These are phyloP conservation scores for Digitonthophagus gazella DNA, from an alignment of 2,888 invertebrate genomes.

Conservation along the genomic window DNA sequence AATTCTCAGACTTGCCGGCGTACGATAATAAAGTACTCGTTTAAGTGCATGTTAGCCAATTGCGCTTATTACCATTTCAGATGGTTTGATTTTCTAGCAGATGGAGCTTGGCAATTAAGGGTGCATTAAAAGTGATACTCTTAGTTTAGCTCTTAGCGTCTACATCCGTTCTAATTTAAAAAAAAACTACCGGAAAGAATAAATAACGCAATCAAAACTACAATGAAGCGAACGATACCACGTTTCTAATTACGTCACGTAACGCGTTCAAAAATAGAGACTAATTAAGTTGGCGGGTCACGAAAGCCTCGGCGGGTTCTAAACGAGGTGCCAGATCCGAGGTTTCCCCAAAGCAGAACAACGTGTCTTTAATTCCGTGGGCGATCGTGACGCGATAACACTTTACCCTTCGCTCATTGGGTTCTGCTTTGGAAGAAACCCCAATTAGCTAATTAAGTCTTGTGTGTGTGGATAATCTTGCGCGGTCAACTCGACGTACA, in stretches of 20 bases:
- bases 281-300: neutral
- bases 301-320: neutral
- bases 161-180: neutral
- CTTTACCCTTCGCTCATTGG: constrained; percentile 1
- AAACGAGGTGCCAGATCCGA: constrained; percentile 5
- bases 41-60: too few relatives aligned
- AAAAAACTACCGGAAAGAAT: neutral
- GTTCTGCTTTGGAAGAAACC: neutral
- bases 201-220: neutral
- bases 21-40: neutral
- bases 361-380: neutral
- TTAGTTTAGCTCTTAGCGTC: neutral
- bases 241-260: neutral
- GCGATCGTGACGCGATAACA: constrained; percentile 4
- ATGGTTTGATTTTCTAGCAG: neutral
- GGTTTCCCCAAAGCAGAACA: constrained; percentile 7
- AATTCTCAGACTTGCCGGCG: constrained; percentile 11
- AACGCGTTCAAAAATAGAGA: neutral
- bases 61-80: neutral
- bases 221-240: neutral
- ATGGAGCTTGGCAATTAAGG: neutral
- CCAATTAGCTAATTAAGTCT: constrained; percentile 11
- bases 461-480: neutral
- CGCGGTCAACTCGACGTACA: too few relatives aligned
- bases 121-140: neutral